phyloP scores from a whole-genome alignment of 2,113 vertebrate species.

The Cyprinodon brontotheroides region DNA sequence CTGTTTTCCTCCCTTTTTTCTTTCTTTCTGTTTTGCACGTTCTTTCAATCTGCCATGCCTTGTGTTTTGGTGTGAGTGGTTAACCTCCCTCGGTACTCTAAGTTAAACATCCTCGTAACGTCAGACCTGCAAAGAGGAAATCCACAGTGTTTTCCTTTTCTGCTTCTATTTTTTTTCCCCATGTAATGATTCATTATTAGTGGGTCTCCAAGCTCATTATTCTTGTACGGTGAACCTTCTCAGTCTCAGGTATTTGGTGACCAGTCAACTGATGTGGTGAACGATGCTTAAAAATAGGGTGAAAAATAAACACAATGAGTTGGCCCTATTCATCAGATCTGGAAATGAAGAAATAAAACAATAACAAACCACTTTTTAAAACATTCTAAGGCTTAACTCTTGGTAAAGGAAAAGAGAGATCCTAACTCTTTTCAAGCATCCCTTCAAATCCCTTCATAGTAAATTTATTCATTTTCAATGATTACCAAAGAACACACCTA shows the following conservation, averaged over 20 bases:
- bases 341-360: conserved; percentile 27
- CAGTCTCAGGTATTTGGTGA: conserved; percentile 49
- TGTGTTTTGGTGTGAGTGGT: conserved; percentile 44
- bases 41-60: conserved; percentile 22
- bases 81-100: conserved; percentile 61
- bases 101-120: conserved; percentile 67
- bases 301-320: conserved; percentile 44
- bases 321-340: conserved; percentile 35
- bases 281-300: conserved; percentile 46
- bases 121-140: conserved; percentile 57
- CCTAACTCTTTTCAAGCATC: conserved; percentile 25
- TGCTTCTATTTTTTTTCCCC: conserved; percentile 43
- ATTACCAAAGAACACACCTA: no score
- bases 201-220: conserved; percentile 30
- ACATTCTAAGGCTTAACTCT: not conserved
- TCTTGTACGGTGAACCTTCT: conserved; percentile 41
- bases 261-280: conserved; percentile 42
- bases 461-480: no score
- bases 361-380: conserved; percentile 23
- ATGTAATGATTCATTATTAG: conserved; percentile 55
- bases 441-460: conserved; percentile 18
- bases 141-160: conserved; percentile 60
- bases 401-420: not conserved
- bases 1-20: conserved; percentile 21
- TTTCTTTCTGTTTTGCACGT: conserved; percentile 42